These are phyloP conservation scores for Saccostrea echinata DNA, from an alignment of 1,140 invertebrate species.

Conservation along the genomic window DNA sequence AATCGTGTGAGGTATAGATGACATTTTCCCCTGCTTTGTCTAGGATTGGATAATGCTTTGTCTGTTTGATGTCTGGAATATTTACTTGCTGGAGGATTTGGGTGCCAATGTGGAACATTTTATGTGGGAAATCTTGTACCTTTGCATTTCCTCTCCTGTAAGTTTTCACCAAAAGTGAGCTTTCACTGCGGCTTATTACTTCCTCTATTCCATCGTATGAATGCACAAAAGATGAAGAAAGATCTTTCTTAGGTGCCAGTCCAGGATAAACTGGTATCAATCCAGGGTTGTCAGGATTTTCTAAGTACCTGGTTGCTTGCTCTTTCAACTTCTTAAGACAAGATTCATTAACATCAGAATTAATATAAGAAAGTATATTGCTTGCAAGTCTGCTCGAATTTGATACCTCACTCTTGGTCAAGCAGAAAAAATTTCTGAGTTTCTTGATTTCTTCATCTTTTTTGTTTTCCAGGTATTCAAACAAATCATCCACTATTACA, in stretches of 20 bases:
- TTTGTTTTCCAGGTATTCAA: conserved; percentile 55
- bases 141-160: conserved; percentile 20
- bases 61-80: conserved; percentile 21
- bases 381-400: conserved; percentile 55
- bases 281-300: conserved; percentile 46
- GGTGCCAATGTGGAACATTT: conserved; percentile 21
- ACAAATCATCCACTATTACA: conserved; percentile 59
- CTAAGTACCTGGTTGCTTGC: conserved; percentile 56
- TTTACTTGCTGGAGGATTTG: conserved; percentile 39
- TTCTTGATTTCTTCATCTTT: conserved; percentile 64
- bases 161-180: conserved; percentile 7
- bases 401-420: conserved; percentile 38
- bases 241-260: conserved; percentile 58
- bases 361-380: conserved; percentile 62
- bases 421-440: conserved; percentile 60
- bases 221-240: conserved; percentile 43
- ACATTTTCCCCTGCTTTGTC: conserved; percentile 49
- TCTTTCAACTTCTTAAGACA: conserved; percentile 56
- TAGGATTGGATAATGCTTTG: conserved; percentile 18
- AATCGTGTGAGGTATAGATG: background rate
- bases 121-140: conserved; percentile 23
- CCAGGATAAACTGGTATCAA: conserved; percentile 68
- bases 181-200: conserved; percentile 29
- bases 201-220: conserved; percentile 47
- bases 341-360: conserved; percentile 16